Evolutionary conservation across 2,797 vertebrate genomes (phyloP), one percentile per base, ranked within the genome.

Genomic region (Anas bernieri): DNA sequence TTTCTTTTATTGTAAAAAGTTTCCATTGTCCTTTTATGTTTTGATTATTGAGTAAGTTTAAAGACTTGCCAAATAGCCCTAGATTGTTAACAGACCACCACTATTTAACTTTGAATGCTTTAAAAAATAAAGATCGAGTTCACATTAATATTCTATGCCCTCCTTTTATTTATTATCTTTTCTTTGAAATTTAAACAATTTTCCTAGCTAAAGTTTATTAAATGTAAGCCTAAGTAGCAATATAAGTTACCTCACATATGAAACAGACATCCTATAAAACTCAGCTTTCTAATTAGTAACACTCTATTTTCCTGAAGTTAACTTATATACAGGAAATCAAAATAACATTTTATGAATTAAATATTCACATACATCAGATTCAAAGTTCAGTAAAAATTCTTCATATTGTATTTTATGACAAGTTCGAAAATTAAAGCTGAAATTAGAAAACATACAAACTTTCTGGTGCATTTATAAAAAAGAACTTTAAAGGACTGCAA

Each of bases 21-120:
- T 97, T 96, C 97, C 96, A 97, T 96, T 96, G 96, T 97, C 92
- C 96, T 96, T 96, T 96, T 94, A 94, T 96, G 95, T 96, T 97
- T 96, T 97, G 94, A 96, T 96, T 96, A 96, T 86, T 93, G 88
- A 96, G 81, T 82, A 95, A 96, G 77, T 78, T 90, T 90, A 96
- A 93, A 95, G 82, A 94, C 86, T 92, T 95, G 95, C 93, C 96
- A 97, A 97, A 94, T 86, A 93, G 90, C 48, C 82, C 79, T 80
- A 94, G 95, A 96, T 96, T 96, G 95, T 96, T 97, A 97, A 95
- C 95, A 97, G 96, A 95, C 92, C 89, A 90, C 92, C 92, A 92
- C 91, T 95, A 95, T 94, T 97, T 94, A 97, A 92, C 91, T 97
- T 85, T 72, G 89, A 96, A 91, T 66, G 68, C 55, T 88, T 91